A percentile compares a stretch with the other conserved stretches of the same genome.
Evolutionary conservation across 2,888 invertebrate genomes (phyloP).

Genomic region (Craniophora ligustri): DNA sequence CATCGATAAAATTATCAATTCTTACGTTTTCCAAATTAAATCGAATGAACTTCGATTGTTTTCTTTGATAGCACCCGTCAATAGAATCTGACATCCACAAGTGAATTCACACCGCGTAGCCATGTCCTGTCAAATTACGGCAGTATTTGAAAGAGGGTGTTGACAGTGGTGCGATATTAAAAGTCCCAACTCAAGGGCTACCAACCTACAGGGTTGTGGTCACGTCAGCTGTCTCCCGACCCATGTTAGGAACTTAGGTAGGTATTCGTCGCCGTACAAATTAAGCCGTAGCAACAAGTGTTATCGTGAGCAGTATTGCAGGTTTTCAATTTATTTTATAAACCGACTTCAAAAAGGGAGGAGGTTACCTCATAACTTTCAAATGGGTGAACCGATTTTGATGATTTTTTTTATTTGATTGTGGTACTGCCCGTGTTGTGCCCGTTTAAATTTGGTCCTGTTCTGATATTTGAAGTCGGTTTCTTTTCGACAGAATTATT

Average conservation of each 20-base stretch:
- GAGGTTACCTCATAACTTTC: no score
- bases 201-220: slow-evolving; percentile 68
- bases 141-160: slow-evolving; percentile 60
- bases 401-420: no score
- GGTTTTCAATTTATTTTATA: no score
- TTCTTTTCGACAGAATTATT: no score
- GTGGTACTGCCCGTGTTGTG: no score
- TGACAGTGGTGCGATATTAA: slow-evolving; percentile 70
- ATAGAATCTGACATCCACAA: slow-evolving; percentile 26
- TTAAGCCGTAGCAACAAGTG: slow-evolving; percentile 71
- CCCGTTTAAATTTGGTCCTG: no score
- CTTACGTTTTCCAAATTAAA: no score
- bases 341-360: no score
- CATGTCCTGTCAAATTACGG: slow-evolving; percentile 65
- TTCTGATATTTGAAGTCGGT: no score
- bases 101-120: slow-evolving; percentile 43
- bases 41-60: no score
- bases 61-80: slow-evolving; percentile 16
- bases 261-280: slow-evolving; percentile 50
- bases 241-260: slow-evolving; percentile 65
- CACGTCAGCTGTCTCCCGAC: slow-evolving; percentile 73
- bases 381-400: no score
- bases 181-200: slow-evolving; percentile 72
- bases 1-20: no score
- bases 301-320: slow-evolving; percentile 13